phyloP scores from a whole-genome alignment of 2,888 invertebrate genomes.

The Globia sparganii region DNA sequence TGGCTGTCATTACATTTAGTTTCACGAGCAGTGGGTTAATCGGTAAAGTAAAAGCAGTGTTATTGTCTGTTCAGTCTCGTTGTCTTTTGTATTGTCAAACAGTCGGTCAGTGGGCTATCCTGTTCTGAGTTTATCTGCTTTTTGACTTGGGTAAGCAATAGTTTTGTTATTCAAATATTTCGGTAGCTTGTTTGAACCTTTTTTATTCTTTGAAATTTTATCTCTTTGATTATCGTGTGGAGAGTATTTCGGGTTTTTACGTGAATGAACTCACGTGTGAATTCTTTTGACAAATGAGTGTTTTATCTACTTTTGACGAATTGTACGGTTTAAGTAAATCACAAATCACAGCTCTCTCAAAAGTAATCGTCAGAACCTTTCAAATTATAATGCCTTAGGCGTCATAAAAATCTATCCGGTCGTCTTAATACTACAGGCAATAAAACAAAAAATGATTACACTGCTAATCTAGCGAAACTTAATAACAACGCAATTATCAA shows the following conservation, averaged over 20 bases:
- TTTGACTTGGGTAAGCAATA: neutral
- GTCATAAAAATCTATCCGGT: slow-evolving; percentile 26
- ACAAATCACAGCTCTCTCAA: slow-evolving; percentile 14
- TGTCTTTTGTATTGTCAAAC: slow-evolving; percentile 8
- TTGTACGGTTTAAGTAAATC: slow-evolving; percentile 16
- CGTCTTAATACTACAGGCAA: slow-evolving; percentile 16
- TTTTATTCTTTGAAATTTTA: slow-evolving; percentile 12
- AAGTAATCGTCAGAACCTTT: slow-evolving; percentile 26
- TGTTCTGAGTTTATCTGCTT: slow-evolving; percentile 8
- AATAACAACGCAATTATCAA: slow-evolving; percentile 50
- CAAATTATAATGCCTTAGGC: slow-evolving; percentile 23
- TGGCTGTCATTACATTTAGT: slow-evolving; percentile 51
- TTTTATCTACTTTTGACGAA: slow-evolving; percentile 6
- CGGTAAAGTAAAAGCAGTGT: slow-evolving; percentile 42
- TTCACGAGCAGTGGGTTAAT: slow-evolving; percentile 62
- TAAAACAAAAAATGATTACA: slow-evolving; percentile 33
- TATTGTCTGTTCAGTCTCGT: slow-evolving; percentile 34
- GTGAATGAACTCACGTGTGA: neutral
- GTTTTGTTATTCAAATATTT: slow-evolving; percentile 24
- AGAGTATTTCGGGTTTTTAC: slow-evolving; percentile 13
- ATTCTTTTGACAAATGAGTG: slow-evolving; percentile 1
- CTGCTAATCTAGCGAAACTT: slow-evolving; percentile 43
- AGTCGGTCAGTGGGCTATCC: slow-evolving; percentile 28
- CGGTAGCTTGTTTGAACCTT: neutral
- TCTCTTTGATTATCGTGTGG: slow-evolving; percentile 15